phyloP scores from a whole-genome alignment of 2,888 invertebrate species.

The Eudemis profundana region DNA sequence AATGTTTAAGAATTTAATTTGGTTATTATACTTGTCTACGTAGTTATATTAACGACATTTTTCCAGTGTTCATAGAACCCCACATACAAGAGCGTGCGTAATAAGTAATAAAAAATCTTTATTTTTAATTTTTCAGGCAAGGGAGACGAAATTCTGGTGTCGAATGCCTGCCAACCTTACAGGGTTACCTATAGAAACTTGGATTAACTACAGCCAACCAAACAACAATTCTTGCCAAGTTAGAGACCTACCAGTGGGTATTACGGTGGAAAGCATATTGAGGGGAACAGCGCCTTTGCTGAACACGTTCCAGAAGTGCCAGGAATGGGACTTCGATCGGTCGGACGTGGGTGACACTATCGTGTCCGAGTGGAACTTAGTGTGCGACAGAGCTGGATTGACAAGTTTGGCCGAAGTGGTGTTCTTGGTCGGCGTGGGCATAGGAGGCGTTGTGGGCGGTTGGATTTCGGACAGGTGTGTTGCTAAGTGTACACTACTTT shows the following conservation, averaged over 20 bases:
- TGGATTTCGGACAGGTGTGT: constrained; percentile 89
- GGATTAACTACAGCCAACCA: constrained; percentile 89
- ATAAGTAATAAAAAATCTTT: neutral
- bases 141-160: constrained; percentile 89
- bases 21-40: no score
- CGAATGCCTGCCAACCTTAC: constrained; percentile 85
- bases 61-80: no score
- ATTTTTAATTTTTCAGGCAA: constrained; percentile 77
- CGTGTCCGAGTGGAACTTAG: constrained; percentile 90
- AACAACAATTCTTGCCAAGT: constrained; percentile 83
- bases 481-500: no score
- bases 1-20: no score
- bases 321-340: constrained; percentile 86
- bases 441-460: constrained; percentile 92
- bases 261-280: constrained; percentile 71
- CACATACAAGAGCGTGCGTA: neutral
- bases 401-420: constrained; percentile 91
- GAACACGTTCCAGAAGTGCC: constrained; percentile 79
- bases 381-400: constrained; percentile 89
- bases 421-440: constrained; percentile 90
- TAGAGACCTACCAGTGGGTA: constrained; percentile 70
- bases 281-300: constrained; percentile 72
- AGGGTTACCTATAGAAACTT: constrained; percentile 81
- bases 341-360: constrained; percentile 87
- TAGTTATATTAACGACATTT: no score